Evolutionary conservation across 1,140 invertebrate genomes (phyloP).

Genomic region (Camponotus floridanus): DNA sequence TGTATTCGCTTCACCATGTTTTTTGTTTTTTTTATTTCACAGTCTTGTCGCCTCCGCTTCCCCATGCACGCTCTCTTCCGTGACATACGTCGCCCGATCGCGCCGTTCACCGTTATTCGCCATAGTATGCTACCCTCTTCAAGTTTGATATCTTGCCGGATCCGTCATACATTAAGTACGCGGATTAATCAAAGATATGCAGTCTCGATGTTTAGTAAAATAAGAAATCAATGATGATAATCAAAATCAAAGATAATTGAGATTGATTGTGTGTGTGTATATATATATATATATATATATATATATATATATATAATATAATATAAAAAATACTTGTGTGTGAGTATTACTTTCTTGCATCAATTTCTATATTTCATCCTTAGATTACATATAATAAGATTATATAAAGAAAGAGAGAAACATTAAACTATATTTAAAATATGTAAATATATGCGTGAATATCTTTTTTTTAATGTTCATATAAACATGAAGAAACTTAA

Average conservation of each 20-base stretch:
- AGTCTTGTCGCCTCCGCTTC: constrained; percentile 38
- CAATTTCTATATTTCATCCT: too few relatives aligned
- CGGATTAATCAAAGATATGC: constrained; percentile 7
- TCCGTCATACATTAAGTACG: neutral
- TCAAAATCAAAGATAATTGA: neutral
- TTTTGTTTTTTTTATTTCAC: constrained; percentile 14
- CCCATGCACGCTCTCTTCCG: constrained; percentile 59
- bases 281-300: too few relatives aligned
- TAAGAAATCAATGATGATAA: neutral
- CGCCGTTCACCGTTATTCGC: constrained; percentile 73
- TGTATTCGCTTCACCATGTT: constrained; percentile 48
- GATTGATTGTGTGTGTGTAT: too few relatives aligned
- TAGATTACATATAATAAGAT: too few relatives aligned
- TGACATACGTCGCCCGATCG: constrained; percentile 63
- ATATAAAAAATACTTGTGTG: too few relatives aligned
- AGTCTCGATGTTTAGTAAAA: neutral
- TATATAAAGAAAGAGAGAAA: too few relatives aligned
- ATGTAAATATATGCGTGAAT: too few relatives aligned
- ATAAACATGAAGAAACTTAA: too few relatives aligned
- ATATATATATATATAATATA: too few relatives aligned
- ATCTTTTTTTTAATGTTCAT: too few relatives aligned
- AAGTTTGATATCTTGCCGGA: constrained; percentile 46
- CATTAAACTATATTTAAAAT: too few relatives aligned
- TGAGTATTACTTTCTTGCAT: too few relatives aligned
- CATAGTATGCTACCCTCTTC: constrained; percentile 66